phyloP scores from a whole-genome alignment of 35 echinoderm and acorn worm species.

The Anneissia japonica region DNA sequence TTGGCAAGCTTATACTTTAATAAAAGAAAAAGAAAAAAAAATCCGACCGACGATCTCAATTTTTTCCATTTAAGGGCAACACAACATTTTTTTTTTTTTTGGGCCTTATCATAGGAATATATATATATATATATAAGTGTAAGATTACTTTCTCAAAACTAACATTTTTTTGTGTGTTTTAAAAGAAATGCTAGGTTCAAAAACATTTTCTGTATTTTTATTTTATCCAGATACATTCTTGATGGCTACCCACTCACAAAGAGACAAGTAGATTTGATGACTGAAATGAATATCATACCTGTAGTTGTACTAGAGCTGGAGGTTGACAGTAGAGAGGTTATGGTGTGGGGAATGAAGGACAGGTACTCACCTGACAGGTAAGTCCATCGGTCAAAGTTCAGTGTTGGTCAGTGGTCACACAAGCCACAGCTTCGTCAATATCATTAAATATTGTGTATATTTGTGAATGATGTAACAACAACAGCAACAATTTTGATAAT shows the following conservation, averaged over 20 bases:
- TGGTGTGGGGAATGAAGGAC: conserved; percentile 92
- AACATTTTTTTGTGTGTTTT: not conserved
- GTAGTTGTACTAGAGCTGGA: conserved; percentile 78
- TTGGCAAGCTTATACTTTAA: too few relatives aligned
- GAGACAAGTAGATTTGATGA: conserved; percentile 79
- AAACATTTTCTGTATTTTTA: too few relatives aligned
- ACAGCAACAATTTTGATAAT: too few relatives aligned
- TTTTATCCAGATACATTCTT: conserved; percentile 56
- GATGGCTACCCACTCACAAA: conserved; percentile 94
- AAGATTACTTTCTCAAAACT: not conserved
- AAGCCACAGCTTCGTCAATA: too few relatives aligned
- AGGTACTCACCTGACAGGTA: conserved; percentile 83
- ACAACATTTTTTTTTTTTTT: too few relatives aligned
- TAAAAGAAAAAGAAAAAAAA: too few relatives aligned
- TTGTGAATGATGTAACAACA: too few relatives aligned
- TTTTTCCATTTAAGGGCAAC: too few relatives aligned
- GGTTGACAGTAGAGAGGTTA: conserved; percentile 90
- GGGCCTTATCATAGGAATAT: not conserved
- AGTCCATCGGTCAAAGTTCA: too few relatives aligned
- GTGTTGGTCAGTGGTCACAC: too few relatives aligned
- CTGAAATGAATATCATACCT: conserved; percentile 84
- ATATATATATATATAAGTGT: not conserved
- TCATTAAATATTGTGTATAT: too few relatives aligned
- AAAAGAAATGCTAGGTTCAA: not conserved
- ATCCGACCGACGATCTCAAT: too few relatives aligned